Conservation (phyloP, 1,140 invertebrate genomes). For the Belonocnema kinseyi region DNA sequence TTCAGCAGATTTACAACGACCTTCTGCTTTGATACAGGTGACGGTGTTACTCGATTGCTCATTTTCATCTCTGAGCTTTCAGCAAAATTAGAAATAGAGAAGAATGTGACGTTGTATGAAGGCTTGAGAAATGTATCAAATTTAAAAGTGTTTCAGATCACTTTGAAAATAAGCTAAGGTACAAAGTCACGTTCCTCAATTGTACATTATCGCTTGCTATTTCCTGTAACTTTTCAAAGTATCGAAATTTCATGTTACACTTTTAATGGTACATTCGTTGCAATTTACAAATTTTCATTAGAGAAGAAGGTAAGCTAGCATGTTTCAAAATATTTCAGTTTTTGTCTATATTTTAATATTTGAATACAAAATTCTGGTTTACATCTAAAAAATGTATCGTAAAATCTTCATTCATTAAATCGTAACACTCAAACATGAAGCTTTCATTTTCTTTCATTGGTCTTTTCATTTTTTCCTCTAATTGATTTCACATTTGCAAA, state of each 20-base stretch:
- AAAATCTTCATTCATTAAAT: background rate
- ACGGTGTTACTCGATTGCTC: constrained; percentile 42
- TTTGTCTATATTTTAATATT: background rate
- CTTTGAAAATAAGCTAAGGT: no score
- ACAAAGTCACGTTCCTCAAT: no score
- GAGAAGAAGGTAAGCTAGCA: constrained; percentile 46
- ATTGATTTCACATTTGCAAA: no score
- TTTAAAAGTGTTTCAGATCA: no score
- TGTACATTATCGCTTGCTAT: no score
- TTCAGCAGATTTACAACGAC: constrained; percentile 54
- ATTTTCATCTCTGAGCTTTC: constrained; percentile 1
- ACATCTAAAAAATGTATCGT: background rate
- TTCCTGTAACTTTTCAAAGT: no score
- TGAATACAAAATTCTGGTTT: background rate
- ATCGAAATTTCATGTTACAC: background rate
- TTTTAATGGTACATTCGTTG: background rate
- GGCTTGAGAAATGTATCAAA: no score
- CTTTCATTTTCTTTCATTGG: no score
- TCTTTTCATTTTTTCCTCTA: no score
- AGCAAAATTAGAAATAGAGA: background rate
- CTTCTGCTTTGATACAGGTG: constrained; percentile 56
- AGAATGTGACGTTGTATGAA: background rate
- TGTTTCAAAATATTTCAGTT: constrained; percentile 28
- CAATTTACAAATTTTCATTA: background rate
- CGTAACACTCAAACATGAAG: no score